Percentiles rank a stretch among this genome's conserved stretches.
Evolutionary conservation across 2,113 vertebrate species (phyloP).

Genomic region (Columba livia): DNA sequence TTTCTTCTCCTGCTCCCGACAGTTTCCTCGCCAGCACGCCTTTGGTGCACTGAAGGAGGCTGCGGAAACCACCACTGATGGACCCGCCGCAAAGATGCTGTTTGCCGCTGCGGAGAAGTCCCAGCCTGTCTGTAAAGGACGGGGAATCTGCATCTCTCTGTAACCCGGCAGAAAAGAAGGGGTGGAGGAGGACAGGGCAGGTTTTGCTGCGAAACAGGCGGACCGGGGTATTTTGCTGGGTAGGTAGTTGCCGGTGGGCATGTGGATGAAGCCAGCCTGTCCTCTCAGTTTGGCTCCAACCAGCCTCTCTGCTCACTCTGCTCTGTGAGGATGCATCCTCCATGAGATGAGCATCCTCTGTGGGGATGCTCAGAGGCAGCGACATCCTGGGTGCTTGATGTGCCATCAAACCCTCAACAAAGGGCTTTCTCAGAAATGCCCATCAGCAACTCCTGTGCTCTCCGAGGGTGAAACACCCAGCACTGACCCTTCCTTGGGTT

Average conservation of each 20-base stretch:
- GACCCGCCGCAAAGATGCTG: background rate
- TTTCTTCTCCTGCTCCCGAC: background rate
- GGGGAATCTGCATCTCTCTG: background rate
- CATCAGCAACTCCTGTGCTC: rapidly evolving
- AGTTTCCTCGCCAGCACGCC: background rate
- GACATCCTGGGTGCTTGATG: background rate
- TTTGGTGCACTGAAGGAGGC: background rate
- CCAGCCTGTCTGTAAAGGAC: background rate
- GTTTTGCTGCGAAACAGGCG: background rate
- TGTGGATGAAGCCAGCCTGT: background rate
- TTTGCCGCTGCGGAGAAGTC: rapidly evolving
- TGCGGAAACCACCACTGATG: background rate
- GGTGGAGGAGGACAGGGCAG: background rate
- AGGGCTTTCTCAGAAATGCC: background rate
- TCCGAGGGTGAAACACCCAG: background rate
- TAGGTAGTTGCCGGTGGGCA: background rate
- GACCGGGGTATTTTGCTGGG: background rate
- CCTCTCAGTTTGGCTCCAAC: rapidly evolving
- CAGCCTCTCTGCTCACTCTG: background rate
- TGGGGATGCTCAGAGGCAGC: background rate
- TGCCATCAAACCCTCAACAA: rapidly evolving
- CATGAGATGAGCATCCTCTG: background rate
- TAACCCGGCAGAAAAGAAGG: background rate
- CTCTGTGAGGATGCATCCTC: background rate
- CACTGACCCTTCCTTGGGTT: rapidly evolving